Base-by-base conservation (phyloP, 2,797 vertebrate genomes). In the Taeniopygia guttata region DNA sequence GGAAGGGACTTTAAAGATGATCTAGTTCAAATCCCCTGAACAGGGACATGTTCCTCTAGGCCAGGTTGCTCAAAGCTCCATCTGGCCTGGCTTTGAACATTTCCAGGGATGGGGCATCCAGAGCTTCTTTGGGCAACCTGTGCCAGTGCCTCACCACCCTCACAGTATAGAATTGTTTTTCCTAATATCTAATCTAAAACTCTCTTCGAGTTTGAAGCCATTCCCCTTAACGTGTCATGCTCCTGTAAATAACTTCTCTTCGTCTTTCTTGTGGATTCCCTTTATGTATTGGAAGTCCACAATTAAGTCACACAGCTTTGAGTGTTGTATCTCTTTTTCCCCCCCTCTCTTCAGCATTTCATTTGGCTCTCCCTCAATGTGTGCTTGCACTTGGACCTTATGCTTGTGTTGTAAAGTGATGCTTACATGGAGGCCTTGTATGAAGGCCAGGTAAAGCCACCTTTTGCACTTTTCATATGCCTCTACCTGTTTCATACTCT, bases 281-380 rank as follows among this genome's bases (percentile, higher is more conserved):
- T 64, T 30, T 30, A 23, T 26, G 29, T 8, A 7, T 9, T 64
- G 18, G 15, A 84, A 77, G 6, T 30, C 52, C 40, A 13, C 21
- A 52, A 12, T 27, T 14, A 46, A 25, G 17, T 58, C 15, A 27
- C 16, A 51, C 3, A 64, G 6, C 15, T 68, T 64, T 49, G 13
- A 9, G 7, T 62, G 25, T 49, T 25, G 19, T 0, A 7, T 21
- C 29, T 4, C 13, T 21, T 27, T 62, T 60, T 59, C 23, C 58
- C 8, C 7, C 5, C 2, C 20, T 38, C 16, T 42, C 16, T 29
- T 74, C 23, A 48, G 15, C 5, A 26, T 51, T 73, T 86, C 9
- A 14, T 40, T n/a, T 66, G 20, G 19, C n/a, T 13, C 1, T 19
- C 12, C 7, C 19, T 69, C 13, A 16, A 0, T 0, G 2, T 49